Percentiles rank a stretch among this genome's conserved stretches.
phyloP scores from a whole-genome alignment of 1,140 invertebrate species.

The Acromyrmex heyeri region DNA sequence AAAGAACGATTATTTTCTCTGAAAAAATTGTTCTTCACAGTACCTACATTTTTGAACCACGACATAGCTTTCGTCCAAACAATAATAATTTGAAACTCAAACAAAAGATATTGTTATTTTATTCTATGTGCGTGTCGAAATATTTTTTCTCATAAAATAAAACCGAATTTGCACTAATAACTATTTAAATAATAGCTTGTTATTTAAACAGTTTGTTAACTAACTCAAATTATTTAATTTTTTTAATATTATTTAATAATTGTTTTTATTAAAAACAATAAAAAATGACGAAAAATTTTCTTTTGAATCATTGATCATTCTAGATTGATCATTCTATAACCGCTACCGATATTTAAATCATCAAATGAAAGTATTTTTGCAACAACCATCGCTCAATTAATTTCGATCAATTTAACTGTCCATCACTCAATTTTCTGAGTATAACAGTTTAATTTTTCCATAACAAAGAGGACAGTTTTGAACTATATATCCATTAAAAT shows the following conservation, averaged over 20 bases:
- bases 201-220: constrained; percentile 1
- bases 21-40: neutral
- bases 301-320: neutral
- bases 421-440: neutral
- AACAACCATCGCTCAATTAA: constrained; percentile 25
- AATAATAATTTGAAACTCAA: neutral
- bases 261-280: neutral
- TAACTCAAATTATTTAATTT: neutral
- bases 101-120: constrained; percentile 20
- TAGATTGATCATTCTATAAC: neutral
- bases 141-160: neutral
- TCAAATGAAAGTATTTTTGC: neutral
- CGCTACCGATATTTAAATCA: neutral
- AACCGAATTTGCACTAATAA: neutral
- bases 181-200: neutral
- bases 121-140: neutral
- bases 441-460: constrained; percentile 24
- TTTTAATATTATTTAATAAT: neutral
- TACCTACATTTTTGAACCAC: neutral
- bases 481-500: neutral
- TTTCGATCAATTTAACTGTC: neutral
- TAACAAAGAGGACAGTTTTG: neutral
- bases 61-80: neutral
- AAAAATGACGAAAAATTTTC: neutral
- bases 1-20: constrained; percentile 2